Percentiles rank a stretch among this genome's conserved stretches.
phyloP scores from a whole-genome alignment of 2,888 invertebrate species.

The Cotesia congregata region DNA sequence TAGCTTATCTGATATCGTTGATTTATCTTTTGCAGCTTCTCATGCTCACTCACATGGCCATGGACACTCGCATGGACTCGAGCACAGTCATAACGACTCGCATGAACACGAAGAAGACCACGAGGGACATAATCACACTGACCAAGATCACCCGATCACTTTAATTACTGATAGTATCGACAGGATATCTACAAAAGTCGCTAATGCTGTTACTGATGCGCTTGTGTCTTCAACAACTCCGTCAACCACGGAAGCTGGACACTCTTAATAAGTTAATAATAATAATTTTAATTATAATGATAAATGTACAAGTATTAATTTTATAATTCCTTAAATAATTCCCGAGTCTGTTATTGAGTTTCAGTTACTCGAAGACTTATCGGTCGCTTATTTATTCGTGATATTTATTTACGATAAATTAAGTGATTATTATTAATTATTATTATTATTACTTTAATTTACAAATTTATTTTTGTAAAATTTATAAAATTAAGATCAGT shows the following conservation, averaged over 20 bases:
- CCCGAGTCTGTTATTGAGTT: background rate
- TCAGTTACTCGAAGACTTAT: background rate
- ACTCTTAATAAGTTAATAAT: background rate
- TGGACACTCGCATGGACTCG: conserved; percentile 53
- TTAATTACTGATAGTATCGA: conserved; percentile 50
- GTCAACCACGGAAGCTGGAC: background rate
- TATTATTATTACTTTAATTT: background rate
- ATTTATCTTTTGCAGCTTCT: conserved; percentile 53
- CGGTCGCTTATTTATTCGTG: background rate
- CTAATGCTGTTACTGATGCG: conserved; percentile 52
- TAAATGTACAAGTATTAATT: background rate
- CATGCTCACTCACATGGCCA: conserved; percentile 60
- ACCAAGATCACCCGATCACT: conserved; percentile 45
- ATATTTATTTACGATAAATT: background rate
- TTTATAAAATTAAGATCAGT: background rate
- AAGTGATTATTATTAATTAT: background rate
- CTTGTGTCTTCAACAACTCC: conserved; percentile 49
- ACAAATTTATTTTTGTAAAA: background rate
- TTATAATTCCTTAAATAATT: background rate
- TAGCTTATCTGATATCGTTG: background rate
- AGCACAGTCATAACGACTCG: conserved; percentile 51
- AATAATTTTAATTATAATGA: background rate
- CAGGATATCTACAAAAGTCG: conserved; percentile 55
- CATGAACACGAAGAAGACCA: conserved; percentile 42
- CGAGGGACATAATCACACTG: conserved; percentile 45